Conservation (phyloP, 1,140 invertebrate species). For the Dryas iulia region DNA sequence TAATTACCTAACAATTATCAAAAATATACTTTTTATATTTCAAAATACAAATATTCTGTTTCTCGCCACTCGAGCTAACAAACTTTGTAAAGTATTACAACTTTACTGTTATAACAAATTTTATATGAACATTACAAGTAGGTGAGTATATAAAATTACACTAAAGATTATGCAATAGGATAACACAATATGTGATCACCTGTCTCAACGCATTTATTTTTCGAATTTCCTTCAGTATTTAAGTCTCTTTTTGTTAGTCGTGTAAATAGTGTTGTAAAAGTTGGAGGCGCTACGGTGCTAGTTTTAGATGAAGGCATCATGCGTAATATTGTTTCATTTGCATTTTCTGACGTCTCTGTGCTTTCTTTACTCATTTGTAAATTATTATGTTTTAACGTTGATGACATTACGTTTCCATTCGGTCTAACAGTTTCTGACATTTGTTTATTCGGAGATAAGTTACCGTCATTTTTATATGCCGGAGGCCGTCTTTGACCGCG, state of each 20-base stretch:
- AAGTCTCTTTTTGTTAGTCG: not conserved
- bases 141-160: too few relatives aligned
- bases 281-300: not conserved
- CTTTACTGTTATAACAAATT: too few relatives aligned
- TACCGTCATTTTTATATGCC: conserved; percentile 14
- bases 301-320: not conserved
- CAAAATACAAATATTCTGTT: too few relatives aligned
- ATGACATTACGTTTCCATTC: too few relatives aligned
- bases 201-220: conserved; percentile 48
- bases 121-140: too few relatives aligned
- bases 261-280: not conserved
- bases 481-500: conserved; percentile 35
- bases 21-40: too few relatives aligned
- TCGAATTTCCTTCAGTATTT: not conserved
- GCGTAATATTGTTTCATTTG: not conserved
- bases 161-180: conserved; percentile 25
- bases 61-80: too few relatives aligned
- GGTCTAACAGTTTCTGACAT: too few relatives aligned
- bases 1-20: too few relatives aligned
- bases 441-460: too few relatives aligned
- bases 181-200: conserved; percentile 52
- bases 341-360: not conserved
- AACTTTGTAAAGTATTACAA: too few relatives aligned
- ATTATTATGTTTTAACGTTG: not conserved
- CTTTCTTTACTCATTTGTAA: not conserved